Base-by-base conservation (phyloP, 2,888 invertebrate genomes). In the Epirrhoe tristata region DNA sequence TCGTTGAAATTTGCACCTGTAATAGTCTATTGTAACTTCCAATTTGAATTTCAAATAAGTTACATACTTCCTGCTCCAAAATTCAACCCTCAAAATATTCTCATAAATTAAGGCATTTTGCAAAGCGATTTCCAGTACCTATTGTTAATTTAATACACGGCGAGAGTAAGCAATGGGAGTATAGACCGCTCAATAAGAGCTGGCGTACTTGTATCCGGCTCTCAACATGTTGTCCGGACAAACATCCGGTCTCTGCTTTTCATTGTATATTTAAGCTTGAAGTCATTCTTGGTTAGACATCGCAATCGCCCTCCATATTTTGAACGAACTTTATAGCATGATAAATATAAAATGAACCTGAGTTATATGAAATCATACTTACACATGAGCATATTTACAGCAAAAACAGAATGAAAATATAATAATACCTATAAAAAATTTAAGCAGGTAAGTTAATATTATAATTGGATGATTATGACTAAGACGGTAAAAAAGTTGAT, bases 191-290 rank as follows among this genome's bases (percentile, higher is more conserved):
- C 16, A 48, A 14, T 7, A 7, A 48, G 14, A 48, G 46, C 17
- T 54, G 32, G 16, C 24, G 24, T 24, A 24, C 31, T 43, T 4
- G 52, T 57, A 43, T 67, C 62, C 66, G 66, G 66, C 58, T 36
- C 51, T 58, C 51, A 43, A 51, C 51, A 58, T 67, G 62, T 61
- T 51, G 62, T 55, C 58, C 55, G 43, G 58, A 8, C 51, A 63
- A 67, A 63, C 58, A 58, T 55, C 58, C 58, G 59, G n/a, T n/a
- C 12, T 14, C 12, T 16, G 39, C 46, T 39, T 58, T 56, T 56
- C 10, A 50, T 36, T 43, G 43, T 52, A 53, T 46, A 43, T 57
- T 62, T 39, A 16, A 56, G 51, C 16, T 50, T 61, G 7, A 51
- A 51, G 16, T 31, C 32, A 57, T 17, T 12, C 10, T 39, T 39